phyloP scores from a whole-genome alignment of 2,113 vertebrate genomes.

The Toxotes jaculatrix region DNA sequence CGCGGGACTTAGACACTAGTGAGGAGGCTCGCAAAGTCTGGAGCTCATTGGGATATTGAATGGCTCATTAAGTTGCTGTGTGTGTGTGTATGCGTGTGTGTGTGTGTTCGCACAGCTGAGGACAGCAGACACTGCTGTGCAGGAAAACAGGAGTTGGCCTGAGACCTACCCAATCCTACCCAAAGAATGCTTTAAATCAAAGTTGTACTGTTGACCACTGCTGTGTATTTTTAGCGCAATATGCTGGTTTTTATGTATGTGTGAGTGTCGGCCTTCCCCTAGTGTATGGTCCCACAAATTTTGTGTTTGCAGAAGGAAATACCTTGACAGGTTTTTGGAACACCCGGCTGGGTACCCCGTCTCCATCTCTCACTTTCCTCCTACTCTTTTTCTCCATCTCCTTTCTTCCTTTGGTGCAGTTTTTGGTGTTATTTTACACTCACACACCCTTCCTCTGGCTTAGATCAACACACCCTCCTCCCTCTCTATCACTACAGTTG shows the following conservation, averaged over 20 bases:
- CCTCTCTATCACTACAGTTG: constrained; percentile 37
- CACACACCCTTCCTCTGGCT: constrained; percentile 75
- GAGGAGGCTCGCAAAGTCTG: constrained; percentile 56
- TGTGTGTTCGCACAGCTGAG: constrained; percentile 58
- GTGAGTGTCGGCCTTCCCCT: constrained; percentile 33
- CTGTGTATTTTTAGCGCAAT: constrained; percentile 62
- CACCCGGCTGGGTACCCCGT: constrained; percentile 55
- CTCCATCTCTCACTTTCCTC: constrained; percentile 63
- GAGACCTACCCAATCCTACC: constrained; percentile 65
- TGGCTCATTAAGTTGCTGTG: constrained; percentile 68
- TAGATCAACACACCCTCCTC: constrained; percentile 54
- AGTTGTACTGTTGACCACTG: constrained; percentile 62
- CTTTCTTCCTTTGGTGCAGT: constrained; percentile 72
- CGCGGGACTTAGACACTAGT: constrained; percentile 48
- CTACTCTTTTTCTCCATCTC: constrained; percentile 63
- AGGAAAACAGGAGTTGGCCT: constrained; percentile 65
- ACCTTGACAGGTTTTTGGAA: constrained; percentile 81
- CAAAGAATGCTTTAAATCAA: constrained; percentile 74
- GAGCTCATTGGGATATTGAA: constrained; percentile 66
- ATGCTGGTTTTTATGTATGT: constrained; percentile 27
- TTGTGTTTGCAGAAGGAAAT: constrained; percentile 82
- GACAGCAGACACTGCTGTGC: constrained; percentile 37
- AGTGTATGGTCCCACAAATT: constrained; percentile 55
- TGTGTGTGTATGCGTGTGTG: constrained; percentile 30
- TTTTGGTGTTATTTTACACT: constrained; percentile 80